phyloP scores from a whole-genome alignment of 2,113 vertebrate genomes.

The Noturus placidus region DNA sequence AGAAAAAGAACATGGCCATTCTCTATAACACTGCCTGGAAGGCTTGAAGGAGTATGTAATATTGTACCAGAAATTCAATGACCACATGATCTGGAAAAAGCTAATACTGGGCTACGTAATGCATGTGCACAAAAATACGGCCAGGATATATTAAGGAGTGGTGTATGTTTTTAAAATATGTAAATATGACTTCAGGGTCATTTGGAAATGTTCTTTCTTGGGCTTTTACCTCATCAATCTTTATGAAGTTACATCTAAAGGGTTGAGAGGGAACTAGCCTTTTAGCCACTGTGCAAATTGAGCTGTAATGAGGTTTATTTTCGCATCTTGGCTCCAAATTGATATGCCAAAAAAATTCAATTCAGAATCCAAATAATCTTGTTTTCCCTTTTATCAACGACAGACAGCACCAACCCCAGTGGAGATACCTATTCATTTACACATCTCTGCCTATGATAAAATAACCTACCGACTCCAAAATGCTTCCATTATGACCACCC shows the following conservation, averaged over 20 bases:
- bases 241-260: slow-evolving; percentile 23
- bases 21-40: slow-evolving; percentile 2
- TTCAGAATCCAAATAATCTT: slow-evolving; percentile 41
- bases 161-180: not conserved
- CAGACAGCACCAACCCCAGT: slow-evolving; percentile 30
- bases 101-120: not conserved
- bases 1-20: slow-evolving; percentile 17
- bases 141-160: not conserved
- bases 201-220: slow-evolving; percentile 6
- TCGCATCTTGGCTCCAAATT: slow-evolving; percentile 43
- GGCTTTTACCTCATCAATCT: slow-evolving; percentile 38
- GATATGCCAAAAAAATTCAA: slow-evolving; percentile 38
- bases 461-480: slow-evolving; percentile 39
- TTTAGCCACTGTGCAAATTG: slow-evolving; percentile 34
- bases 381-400: slow-evolving; percentile 35
- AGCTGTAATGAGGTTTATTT: slow-evolving; percentile 50
- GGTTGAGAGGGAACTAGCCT: slow-evolving; percentile 29
- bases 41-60: slow-evolving; percentile 9
- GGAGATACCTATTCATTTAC: slow-evolving; percentile 48
- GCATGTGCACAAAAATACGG: not conserved
- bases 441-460: slow-evolving; percentile 45
- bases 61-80: slow-evolving; percentile 18
- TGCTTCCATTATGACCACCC: slow-evolving; percentile 36
- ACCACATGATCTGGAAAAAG: not conserved
- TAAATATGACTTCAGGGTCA: slow-evolving; percentile 8